phyloP scores from a whole-genome alignment of 30 jellyfish, hydroid and myxozoan genomes.

The Aurelia aurita region DNA sequence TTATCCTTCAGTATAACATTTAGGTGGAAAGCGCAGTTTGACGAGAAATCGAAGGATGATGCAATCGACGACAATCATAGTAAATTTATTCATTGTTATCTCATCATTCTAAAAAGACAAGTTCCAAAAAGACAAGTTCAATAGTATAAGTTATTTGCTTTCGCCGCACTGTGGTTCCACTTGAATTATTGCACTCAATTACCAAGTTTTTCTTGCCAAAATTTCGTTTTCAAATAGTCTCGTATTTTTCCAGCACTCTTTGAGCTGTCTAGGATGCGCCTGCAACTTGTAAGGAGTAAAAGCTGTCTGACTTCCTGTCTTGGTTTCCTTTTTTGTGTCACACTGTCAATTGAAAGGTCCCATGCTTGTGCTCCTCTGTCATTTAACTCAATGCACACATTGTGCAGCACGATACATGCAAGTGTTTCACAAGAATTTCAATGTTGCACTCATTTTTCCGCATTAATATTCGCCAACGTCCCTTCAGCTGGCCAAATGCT shows the following conservation, averaged over 20 bases:
- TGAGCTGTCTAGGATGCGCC: not conserved
- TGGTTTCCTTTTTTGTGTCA: constrained; percentile 3
- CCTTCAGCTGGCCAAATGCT: too few species aligned
- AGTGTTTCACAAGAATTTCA: constrained; percentile 13
- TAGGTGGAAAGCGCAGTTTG: too few species aligned
- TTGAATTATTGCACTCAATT: not conserved
- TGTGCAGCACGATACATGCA: constrained; percentile 64
- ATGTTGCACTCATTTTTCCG: constrained; percentile 42
- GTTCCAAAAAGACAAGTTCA: not conserved
- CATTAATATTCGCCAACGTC: constrained; percentile 51
- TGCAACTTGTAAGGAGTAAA: constrained; percentile 15
- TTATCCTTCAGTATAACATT: too few species aligned
- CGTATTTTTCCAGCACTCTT: constrained; percentile 13
- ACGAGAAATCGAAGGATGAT: too few species aligned
- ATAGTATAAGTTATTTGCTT: not conserved
- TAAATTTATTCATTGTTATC: too few species aligned
- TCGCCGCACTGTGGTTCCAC: too few species aligned
- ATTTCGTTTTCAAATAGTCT: constrained; percentile 9
- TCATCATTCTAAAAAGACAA: too few species aligned
- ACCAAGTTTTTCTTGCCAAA: constrained; percentile 26
- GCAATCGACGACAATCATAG: too few species aligned
- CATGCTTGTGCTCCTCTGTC: constrained; percentile 6
- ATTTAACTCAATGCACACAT: constrained; percentile 32
- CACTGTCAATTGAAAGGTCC: constrained; percentile 12
- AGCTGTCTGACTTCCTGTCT: constrained; percentile 16